These are phyloP conservation scores for Salvelinus fontinalis DNA, from an alignment of 2,113 vertebrate genomes.

Conservation along the genomic window DNA sequence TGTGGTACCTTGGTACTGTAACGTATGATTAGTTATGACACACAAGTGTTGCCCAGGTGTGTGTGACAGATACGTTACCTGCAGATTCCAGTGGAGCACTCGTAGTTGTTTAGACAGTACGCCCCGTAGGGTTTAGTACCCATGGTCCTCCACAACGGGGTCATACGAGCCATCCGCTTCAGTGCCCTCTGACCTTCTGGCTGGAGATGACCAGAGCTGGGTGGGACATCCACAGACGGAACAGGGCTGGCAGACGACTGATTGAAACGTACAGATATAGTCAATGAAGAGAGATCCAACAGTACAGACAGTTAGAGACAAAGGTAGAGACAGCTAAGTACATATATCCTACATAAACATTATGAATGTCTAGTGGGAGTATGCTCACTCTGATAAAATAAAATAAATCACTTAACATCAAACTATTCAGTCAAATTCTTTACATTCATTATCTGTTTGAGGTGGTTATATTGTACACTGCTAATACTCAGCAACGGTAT, in stretches of 20 bases:
- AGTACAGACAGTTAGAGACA: neutral
- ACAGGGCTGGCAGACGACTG: conserved; percentile 63
- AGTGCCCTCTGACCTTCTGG: neutral
- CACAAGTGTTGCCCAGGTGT: neutral
- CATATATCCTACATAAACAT: neutral
- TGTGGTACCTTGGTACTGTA: neutral
- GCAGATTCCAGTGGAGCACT: conserved; percentile 76
- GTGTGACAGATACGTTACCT: conserved; percentile 47
- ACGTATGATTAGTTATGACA: neutral
- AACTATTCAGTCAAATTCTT: too few species aligned
- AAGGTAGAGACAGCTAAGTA: neutral
- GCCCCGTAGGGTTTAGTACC: conserved; percentile 75
- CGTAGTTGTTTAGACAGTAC: conserved; percentile 74
- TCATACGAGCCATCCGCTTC: conserved; percentile 68
- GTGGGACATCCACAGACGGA: conserved; percentile 10
- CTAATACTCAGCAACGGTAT: too few species aligned
- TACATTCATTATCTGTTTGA: too few species aligned
- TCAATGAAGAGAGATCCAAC: neutral
- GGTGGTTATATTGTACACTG: too few species aligned
- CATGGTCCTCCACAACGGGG: conserved; percentile 77
- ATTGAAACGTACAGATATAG: neutral
- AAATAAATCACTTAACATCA: too few species aligned
- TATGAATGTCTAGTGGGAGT: too few species aligned
- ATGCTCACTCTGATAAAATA: too few species aligned
- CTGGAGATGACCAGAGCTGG: conserved; percentile 9